A percentile compares a stretch with the other conserved stretches of the same genome.
Conservation (phyloP, 2,888 invertebrate genomes). For the Belgica antarctica region DNA sequence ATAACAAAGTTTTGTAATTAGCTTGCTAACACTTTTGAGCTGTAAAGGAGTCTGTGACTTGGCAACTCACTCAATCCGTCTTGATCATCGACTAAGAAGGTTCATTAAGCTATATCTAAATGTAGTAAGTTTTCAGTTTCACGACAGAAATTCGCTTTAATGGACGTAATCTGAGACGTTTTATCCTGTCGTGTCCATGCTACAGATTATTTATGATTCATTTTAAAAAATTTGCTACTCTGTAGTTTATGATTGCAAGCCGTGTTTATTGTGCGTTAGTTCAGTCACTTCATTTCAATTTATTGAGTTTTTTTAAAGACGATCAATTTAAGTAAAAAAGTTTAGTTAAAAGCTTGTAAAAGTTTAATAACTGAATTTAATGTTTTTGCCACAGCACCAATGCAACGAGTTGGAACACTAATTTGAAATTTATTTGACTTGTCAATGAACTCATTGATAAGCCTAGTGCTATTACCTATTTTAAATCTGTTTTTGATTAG, state of each 20-base stretch:
- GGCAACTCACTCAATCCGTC: neutral
- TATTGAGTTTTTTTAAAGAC: neutral
- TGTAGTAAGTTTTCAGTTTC: neutral
- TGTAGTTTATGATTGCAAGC: neutral
- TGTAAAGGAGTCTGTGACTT: neutral
- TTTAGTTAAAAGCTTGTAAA: neutral
- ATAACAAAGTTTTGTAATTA: constrained; percentile 38
- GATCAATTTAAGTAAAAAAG: neutral
- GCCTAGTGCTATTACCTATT: no score
- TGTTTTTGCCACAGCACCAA: no score
- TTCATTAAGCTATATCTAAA: constrained; percentile 33
- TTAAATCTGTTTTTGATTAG: no score
- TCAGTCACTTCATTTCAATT: neutral
- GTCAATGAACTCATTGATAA: no score
- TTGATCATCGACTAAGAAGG: no score
- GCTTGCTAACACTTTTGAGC: constrained; percentile 31
- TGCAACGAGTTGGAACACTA: no score
- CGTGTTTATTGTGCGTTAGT: neutral
- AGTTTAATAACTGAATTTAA: neutral
- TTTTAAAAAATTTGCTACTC: constrained; percentile 11
- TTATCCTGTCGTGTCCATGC: constrained; percentile 20
- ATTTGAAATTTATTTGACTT: no score
- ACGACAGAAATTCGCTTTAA: neutral
- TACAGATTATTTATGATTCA: constrained; percentile 32
- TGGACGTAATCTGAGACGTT: constrained; percentile 4